These are phyloP conservation scores for Rana temporaria DNA, from an alignment of 2,113 vertebrate genomes.

Conservation along the genomic window DNA sequence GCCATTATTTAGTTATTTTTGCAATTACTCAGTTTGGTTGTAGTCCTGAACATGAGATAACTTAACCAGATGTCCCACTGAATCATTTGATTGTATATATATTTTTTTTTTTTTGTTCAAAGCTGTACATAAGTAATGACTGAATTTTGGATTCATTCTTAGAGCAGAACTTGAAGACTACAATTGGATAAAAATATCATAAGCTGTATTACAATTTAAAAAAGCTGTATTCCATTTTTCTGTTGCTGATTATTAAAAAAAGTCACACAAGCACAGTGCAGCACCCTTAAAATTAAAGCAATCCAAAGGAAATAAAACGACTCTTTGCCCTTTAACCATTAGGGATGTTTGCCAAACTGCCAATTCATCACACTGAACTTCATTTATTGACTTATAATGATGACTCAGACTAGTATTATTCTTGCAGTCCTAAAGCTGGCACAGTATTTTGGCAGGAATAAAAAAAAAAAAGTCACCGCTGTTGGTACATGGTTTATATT, in stretches of 20 bases:
- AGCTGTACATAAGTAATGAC: not conserved
- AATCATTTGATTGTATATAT: constrained; percentile 19
- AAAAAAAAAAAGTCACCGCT: constrained; percentile 38
- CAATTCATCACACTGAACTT: constrained; percentile 49
- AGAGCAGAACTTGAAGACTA: not conserved
- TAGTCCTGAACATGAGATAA: not conserved
- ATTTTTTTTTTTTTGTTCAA: not conserved
- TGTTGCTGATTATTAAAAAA: not conserved
- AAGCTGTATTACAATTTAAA: not conserved
- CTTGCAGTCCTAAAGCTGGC: constrained; percentile 40
- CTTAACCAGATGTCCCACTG: constrained; percentile 9
- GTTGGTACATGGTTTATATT: constrained; percentile 48
- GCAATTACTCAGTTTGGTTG: not conserved
- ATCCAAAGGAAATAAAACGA: constrained; percentile 50
- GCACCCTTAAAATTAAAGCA: not conserved
- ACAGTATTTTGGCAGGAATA: constrained; percentile 22
- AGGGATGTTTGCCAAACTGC: constrained; percentile 49
- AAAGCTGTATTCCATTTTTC: constrained; percentile 15
- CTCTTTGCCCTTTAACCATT: constrained; percentile 52
- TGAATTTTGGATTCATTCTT: not conserved
- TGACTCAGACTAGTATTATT: constrained; percentile 54
- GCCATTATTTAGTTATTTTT: not conserved
- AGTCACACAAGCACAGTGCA: not conserved
- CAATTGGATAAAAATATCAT: not conserved
- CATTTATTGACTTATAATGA: constrained; percentile 49